Conservation (phyloP, 2,888 invertebrate species). For the Pyrrhia umbra region DNA sequence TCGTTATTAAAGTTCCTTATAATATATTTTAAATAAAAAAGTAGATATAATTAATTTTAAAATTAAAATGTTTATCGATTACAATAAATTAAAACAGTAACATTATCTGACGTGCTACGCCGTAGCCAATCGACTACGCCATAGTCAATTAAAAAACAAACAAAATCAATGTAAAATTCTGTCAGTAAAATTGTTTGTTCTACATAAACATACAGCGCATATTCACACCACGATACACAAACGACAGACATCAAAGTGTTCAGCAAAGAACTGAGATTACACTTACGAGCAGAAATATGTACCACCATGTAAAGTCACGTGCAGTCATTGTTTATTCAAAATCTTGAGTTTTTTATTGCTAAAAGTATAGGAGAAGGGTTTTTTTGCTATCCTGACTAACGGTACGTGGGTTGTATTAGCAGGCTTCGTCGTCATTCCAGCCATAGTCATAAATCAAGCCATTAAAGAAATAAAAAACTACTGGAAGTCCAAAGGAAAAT, state of each 20-base stretch:
- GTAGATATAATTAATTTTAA: too few species aligned
- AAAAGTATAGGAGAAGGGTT: neutral
- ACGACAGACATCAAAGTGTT: slow-evolving; percentile 68
- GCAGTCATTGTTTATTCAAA: neutral
- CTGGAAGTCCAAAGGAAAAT: neutral
- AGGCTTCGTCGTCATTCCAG: too few species aligned
- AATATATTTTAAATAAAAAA: too few species aligned
- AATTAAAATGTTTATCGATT: too few species aligned
- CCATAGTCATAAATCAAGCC: neutral
- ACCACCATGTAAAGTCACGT: neutral
- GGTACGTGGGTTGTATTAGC: too few species aligned
- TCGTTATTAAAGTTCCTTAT: too few species aligned
- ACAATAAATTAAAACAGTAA: too few species aligned
- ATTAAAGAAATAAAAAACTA: neutral
- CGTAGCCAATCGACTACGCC: neutral
- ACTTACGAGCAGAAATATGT: slow-evolving; percentile 36
- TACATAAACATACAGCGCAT: too few species aligned
- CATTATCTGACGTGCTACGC: neutral
- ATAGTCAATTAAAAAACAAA: neutral
- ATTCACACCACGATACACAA: slow-evolving; percentile 60
- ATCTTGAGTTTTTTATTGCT: neutral
- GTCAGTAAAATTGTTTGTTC: neutral
- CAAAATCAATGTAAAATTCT: neutral
- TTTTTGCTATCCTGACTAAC: too few species aligned
- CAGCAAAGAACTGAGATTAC: slow-evolving; percentile 61